phyloP scores from a whole-genome alignment of 2,797 vertebrate species.

The Lates japonicus region DNA sequence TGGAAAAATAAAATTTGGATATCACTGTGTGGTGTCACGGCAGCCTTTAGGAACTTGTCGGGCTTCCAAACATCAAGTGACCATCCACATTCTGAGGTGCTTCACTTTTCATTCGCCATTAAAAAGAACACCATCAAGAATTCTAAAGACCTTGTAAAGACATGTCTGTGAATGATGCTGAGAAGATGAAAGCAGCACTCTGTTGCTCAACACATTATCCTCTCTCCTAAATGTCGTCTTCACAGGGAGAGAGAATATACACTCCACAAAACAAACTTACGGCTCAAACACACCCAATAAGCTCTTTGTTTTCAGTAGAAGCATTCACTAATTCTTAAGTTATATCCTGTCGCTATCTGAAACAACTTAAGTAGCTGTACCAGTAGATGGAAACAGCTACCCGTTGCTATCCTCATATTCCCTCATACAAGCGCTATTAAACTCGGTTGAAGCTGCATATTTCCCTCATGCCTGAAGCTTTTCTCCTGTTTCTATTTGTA shows the following conservation, averaged over 20 bases:
- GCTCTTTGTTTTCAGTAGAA: conserved; percentile 5
- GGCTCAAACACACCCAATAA: too few relatives aligned
- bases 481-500: conserved; percentile 21
- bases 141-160: conserved; percentile 63
- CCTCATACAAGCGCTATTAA: background rate
- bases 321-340: conserved; percentile 15
- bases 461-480: conserved; percentile 4
- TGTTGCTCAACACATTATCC: too few relatives aligned
- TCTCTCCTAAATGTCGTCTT: too few relatives aligned
- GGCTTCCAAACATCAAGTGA: conserved; percentile 43
- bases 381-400: conserved; percentile 19
- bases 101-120: conserved; percentile 38
- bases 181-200: too few relatives aligned
- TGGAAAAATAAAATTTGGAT: background rate
- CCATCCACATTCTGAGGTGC: conserved; percentile 48
- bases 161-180: too few relatives aligned
- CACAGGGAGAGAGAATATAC: too few relatives aligned
- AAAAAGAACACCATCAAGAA: conserved; percentile 61
- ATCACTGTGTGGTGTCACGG: conserved; percentile 17
- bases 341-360: conserved; percentile 2
- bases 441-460: background rate
- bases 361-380: background rate
- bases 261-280: too few relatives aligned
- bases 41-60: conserved; percentile 16
- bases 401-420: background rate